phyloP scores from a whole-genome alignment of 2,113 vertebrate species.

The Malurus melanocephalus region DNA sequence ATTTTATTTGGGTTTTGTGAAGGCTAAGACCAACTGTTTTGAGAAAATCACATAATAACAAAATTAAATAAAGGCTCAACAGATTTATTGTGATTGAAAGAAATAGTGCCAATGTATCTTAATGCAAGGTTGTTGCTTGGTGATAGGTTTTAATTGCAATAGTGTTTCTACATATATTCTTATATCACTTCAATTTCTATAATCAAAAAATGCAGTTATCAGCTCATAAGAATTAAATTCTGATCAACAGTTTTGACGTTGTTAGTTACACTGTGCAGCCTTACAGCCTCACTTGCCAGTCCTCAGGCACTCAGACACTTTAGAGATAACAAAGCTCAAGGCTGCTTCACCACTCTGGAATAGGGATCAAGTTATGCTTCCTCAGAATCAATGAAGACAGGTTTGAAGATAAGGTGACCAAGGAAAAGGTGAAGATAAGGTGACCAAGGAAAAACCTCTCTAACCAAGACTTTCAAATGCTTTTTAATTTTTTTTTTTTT shows the following conservation, averaged over 20 bases:
- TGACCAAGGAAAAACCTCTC: neutral
- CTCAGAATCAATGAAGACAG: neutral
- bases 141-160: neutral
- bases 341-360: neutral
- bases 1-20: neutral
- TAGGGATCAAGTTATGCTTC: neutral
- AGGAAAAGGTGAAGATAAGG: neutral
- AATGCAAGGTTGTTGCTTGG: neutral
- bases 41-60: neutral
- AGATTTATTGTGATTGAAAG: neutral
- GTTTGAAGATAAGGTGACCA: neutral
- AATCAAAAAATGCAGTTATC: neutral
- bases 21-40: neutral
- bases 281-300: neutral
- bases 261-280: neutral
- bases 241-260: neutral
- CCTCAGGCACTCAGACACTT: neutral
- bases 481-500: neutral
- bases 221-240: neutral
- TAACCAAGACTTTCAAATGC: accelerated
- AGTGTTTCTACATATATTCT: neutral
- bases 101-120: neutral
- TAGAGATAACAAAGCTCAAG: neutral
- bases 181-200: neutral
- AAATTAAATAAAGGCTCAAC: neutral